Evolutionary conservation across 2,113 vertebrate species (phyloP).

Genomic region (Lagopus leucura): DNA sequence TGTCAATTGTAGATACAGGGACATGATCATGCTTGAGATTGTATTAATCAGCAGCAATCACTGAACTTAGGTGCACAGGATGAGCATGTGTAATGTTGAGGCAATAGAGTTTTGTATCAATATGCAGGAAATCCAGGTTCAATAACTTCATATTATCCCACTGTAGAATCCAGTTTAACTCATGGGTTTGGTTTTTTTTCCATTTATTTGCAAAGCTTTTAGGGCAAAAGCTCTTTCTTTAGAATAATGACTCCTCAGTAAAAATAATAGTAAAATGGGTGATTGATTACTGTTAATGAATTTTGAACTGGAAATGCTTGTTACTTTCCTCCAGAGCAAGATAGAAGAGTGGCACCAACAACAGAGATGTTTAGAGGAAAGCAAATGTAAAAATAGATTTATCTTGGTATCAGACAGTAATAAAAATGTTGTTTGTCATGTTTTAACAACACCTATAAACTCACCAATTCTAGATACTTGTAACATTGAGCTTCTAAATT

Average conservation of each 20-base stretch:
- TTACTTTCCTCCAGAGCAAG: background rate
- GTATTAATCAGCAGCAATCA: background rate
- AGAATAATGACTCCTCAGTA: background rate
- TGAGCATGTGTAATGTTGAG: background rate
- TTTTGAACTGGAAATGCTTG: background rate
- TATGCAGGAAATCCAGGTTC: background rate
- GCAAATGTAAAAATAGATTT: background rate
- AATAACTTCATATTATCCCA: background rate
- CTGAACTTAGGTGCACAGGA: background rate
- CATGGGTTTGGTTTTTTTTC: background rate
- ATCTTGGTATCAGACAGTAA: background rate
- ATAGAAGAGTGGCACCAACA: background rate
- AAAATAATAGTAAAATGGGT: background rate
- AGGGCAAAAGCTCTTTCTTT: background rate
- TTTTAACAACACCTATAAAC: background rate
- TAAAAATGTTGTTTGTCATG: background rate
- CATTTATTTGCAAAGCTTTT: background rate
- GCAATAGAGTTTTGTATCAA: background rate
- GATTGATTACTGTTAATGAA: background rate
- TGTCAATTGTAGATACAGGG: background rate
- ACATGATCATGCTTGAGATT: background rate
- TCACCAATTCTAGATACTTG: background rate
- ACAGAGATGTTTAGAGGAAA: background rate
- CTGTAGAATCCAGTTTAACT: background rate
- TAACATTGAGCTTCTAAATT: background rate